These are phyloP conservation scores for Takifugu rubripes DNA, from an alignment of 2,797 vertebrate genomes.

Conservation along the genomic window DNA sequence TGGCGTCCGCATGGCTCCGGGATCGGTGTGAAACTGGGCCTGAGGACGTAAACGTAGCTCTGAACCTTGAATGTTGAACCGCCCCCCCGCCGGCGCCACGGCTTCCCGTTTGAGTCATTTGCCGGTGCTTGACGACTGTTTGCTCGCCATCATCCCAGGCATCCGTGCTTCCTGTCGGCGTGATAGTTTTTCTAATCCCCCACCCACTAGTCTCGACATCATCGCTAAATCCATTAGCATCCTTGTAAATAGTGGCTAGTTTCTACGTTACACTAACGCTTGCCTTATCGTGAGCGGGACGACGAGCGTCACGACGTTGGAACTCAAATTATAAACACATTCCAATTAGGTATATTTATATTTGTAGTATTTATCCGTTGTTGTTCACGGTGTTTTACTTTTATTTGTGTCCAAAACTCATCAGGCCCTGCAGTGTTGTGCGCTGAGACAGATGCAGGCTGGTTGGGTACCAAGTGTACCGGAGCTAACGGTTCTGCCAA, in stretches of 20 bases:
- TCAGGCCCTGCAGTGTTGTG: not conserved
- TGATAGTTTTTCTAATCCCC: constrained; percentile 11
- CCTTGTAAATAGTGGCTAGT: constrained; percentile 52
- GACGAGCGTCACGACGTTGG: constrained; percentile 33
- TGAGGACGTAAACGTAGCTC: constrained; percentile 31
- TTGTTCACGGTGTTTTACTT: constrained; percentile 34
- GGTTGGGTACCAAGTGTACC: not conserved
- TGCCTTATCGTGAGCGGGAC: constrained; percentile 48
- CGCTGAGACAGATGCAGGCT: not conserved
- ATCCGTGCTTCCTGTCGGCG: constrained; percentile 7
- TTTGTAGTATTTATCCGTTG: constrained; percentile 62
- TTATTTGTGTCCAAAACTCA: constrained; percentile 7
- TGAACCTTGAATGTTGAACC: constrained; percentile 12
- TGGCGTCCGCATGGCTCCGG: too few relatives aligned
- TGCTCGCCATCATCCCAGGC: not conserved
- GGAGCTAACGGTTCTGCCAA: too few relatives aligned
- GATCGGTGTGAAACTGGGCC: too few relatives aligned
- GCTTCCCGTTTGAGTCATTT: constrained; percentile 21
- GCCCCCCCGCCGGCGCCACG: constrained; percentile 10
- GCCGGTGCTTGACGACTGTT: constrained; percentile 35
- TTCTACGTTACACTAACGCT: constrained; percentile 51
- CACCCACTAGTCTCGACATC: constrained; percentile 45
- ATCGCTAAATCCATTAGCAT: constrained; percentile 19
- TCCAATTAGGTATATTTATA: constrained; percentile 67
- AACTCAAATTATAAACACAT: constrained; percentile 60